Percentiles rank a stretch among this genome's conserved stretches.
Evolutionary conservation across 2,888 invertebrate genomes (phyloP).

Genomic region (Cistogaster globosa): DNA sequence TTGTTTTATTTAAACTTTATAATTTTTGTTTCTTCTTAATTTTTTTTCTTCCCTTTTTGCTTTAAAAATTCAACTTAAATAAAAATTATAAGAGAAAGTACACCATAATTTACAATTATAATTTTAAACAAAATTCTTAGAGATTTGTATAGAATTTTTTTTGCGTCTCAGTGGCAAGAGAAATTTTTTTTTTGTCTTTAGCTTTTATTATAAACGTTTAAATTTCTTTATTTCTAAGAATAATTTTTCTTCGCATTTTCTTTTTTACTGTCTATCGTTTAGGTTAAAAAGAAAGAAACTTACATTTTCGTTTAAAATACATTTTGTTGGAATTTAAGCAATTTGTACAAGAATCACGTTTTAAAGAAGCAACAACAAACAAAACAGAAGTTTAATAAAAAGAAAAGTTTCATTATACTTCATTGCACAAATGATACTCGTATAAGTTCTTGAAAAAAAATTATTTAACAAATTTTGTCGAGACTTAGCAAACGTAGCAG

Average conservation of each 20-base stretch:
- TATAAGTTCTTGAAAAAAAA: slow-evolving; percentile 14
- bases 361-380: slow-evolving; percentile 29
- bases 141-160: too few relatives aligned
- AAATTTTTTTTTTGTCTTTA: too few relatives aligned
- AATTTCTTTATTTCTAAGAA: background rate
- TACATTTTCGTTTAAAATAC: slow-evolving; percentile 2
- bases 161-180: too few relatives aligned
- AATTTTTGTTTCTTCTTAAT: too few relatives aligned
- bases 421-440: slow-evolving; percentile 55
- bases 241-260: background rate
- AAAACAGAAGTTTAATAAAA: slow-evolving; percentile 29
- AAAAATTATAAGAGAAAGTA: too few relatives aligned
- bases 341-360: slow-evolving; percentile 67
- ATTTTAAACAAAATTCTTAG: too few relatives aligned
- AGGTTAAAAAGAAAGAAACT: slow-evolving; percentile 39
- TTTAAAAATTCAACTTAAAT: too few relatives aligned
- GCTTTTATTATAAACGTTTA: too few relatives aligned
- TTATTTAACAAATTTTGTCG: too few relatives aligned
- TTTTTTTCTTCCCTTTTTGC: too few relatives aligned
- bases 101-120: too few relatives aligned
- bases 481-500: slow-evolving; percentile 14
- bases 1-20: too few relatives aligned
- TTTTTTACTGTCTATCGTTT: slow-evolving; percentile 16
- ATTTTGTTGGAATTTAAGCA: slow-evolving; percentile 32
- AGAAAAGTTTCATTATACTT: slow-evolving; percentile 57